Conservation (phyloP, 2,888 invertebrate genomes). For the Arrhopalites spinosus region DNA sequence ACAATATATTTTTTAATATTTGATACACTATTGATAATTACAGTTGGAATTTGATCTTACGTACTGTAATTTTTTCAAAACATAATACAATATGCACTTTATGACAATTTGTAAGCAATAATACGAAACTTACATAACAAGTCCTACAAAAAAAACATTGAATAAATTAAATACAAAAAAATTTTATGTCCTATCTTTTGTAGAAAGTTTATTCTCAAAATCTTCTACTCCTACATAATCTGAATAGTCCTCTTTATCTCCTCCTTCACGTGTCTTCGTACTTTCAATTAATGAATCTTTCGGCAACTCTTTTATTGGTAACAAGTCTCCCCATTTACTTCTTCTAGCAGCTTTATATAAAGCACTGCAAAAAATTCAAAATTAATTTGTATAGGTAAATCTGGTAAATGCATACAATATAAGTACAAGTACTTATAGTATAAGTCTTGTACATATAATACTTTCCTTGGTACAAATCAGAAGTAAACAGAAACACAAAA, state of each 20-base stretch:
- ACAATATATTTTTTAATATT: too few relatives aligned
- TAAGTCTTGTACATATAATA: background rate
- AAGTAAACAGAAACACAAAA: background rate
- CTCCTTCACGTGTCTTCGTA: background rate
- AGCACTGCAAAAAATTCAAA: constrained; percentile 61
- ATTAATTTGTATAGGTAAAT: background rate
- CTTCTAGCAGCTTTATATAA: constrained; percentile 75
- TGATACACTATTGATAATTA: too few relatives aligned
- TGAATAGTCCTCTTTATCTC: background rate
- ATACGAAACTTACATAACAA: too few relatives aligned
- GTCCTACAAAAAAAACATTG: too few relatives aligned
- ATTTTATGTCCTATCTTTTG: too few relatives aligned
- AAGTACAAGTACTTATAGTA: background rate
- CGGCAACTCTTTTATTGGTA: constrained; percentile 67
- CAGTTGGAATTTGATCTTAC: too few relatives aligned
- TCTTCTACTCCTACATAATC: too few relatives aligned
- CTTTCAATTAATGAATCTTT: constrained; percentile 10
- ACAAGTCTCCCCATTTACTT: constrained; percentile 78
- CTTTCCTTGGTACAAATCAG: background rate
- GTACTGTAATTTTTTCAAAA: too few relatives aligned
- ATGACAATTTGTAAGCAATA: too few relatives aligned
- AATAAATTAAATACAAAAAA: too few relatives aligned
- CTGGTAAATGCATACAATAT: background rate
- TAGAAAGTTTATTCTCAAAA: too few relatives aligned
- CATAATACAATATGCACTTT: too few relatives aligned